A percentile compares a stretch with the other conserved stretches of the same genome.
Conservation (phyloP, 2,797 vertebrate species). For the Distichodus sexfasciatus region DNA sequence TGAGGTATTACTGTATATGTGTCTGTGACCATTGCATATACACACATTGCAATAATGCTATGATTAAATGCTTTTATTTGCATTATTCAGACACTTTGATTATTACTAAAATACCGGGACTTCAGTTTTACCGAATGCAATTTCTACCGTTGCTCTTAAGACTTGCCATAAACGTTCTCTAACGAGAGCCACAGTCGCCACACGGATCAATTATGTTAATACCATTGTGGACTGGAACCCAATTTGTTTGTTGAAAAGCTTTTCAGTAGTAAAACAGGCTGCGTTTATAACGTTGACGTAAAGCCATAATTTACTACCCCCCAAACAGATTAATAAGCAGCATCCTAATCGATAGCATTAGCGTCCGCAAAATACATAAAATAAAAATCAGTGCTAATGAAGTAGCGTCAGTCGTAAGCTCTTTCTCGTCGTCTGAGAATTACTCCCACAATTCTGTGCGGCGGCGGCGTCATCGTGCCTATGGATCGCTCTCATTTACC, state of each 20-base stretch:
- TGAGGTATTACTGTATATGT: too few relatives aligned
- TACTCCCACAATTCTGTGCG: conserved; percentile 47
- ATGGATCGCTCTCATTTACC: conserved; percentile 49
- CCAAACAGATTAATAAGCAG: conserved; percentile 49
- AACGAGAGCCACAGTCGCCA: conserved; percentile 19
- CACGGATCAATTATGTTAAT: conserved; percentile 35
- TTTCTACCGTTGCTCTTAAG: background rate
- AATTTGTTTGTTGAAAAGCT: conserved; percentile 38
- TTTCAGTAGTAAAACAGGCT: conserved; percentile 54
- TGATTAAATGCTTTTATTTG: too few relatives aligned
- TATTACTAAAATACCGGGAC: too few relatives aligned
- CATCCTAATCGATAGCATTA: conserved; percentile 67
- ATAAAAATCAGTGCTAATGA: conserved; percentile 78
- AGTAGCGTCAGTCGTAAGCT: conserved; percentile 63
- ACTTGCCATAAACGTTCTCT: conserved; percentile 29
- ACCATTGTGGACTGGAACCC: conserved; percentile 14
- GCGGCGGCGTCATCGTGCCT: conserved; percentile 34
- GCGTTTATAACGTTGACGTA: conserved; percentile 50
- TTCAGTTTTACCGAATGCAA: background rate
- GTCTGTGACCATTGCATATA: too few relatives aligned
- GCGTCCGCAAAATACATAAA: conserved; percentile 73
- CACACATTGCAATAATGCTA: too few relatives aligned
- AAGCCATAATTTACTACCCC: conserved; percentile 59
- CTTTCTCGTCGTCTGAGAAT: conserved; percentile 47
- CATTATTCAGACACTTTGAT: too few relatives aligned